Percentiles rank a stretch among this genome's conserved stretches.
Conservation (phyloP, 2,113 vertebrate genomes). For the Pitta sordida region DNA sequence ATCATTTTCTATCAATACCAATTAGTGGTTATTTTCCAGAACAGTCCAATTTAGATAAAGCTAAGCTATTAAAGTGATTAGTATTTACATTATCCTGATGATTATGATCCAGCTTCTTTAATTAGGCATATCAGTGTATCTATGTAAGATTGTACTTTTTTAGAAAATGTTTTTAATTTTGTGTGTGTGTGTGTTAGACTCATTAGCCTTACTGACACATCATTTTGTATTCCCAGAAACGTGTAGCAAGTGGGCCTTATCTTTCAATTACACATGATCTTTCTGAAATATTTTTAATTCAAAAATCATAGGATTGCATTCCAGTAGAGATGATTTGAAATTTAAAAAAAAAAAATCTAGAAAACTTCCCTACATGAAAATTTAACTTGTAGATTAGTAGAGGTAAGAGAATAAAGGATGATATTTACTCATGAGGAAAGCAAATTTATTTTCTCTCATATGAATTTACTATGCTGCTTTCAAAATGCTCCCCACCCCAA, state of each 20-base stretch:
- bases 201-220: not conserved
- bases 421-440: not conserved
- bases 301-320: not conserved
- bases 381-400: not conserved
- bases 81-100: conserved; percentile 6
- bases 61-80: not conserved
- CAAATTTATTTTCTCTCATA: not conserved
- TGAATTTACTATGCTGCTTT: not conserved
- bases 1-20: not conserved
- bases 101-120: not conserved
- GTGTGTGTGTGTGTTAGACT: not conserved
- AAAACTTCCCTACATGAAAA: not conserved
- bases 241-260: not conserved
- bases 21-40: conserved; percentile 30
- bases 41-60: conserved; percentile 15
- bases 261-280: not conserved
- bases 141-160: not conserved
- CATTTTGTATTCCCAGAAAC: not conserved
- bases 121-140: not conserved
- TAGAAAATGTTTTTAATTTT: not conserved
- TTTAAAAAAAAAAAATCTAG: not conserved
- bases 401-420: not conserved
- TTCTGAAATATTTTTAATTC: not conserved
- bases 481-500: not conserved
- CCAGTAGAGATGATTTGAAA: not conserved